Conservation (phyloP, 2,888 invertebrate species). For the Tipula confusa region DNA sequence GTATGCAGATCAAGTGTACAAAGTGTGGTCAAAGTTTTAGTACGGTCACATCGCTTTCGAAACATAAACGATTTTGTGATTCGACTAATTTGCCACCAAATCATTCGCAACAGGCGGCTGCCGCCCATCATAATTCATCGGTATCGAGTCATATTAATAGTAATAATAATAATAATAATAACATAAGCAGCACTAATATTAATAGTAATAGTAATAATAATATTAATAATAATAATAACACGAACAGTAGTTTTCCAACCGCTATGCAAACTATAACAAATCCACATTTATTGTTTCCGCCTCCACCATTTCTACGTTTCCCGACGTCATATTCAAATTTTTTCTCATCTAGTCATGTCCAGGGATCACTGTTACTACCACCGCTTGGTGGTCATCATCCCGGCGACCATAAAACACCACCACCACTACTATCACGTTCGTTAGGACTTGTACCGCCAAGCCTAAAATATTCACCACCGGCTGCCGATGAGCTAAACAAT, state of each 20-base stretch:
- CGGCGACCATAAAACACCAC: constrained; percentile 57
- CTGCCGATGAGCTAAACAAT: constrained; percentile 61
- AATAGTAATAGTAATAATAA: constrained; percentile 27
- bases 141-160: constrained; percentile 51
- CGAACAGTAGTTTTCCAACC: constrained; percentile 38
- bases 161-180: constrained; percentile 39
- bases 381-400: constrained; percentile 50
- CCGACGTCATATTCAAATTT: constrained; percentile 55
- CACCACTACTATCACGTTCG: constrained; percentile 44
- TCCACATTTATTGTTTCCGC: constrained; percentile 69
- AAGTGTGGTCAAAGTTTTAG: constrained; percentile 93
- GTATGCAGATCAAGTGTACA: constrained; percentile 87
- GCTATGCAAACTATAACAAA: constrained; percentile 54
- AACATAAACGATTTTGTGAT: constrained; percentile 96
- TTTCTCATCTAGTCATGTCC: constrained; percentile 54
- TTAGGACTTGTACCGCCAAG: not conserved
- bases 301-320: constrained; percentile 63
- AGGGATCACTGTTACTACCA: constrained; percentile 55
- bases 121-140: constrained; percentile 44
- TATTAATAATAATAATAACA: constrained; percentile 29
- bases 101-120: constrained; percentile 33
- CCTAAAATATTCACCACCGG: constrained; percentile 62
- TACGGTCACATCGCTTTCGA: constrained; percentile 85
- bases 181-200: not conserved
- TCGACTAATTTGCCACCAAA: constrained; percentile 55